Evolutionary conservation across 2,888 invertebrate species (phyloP), one percentile per base, ranked within the genome.

Genomic region (Scaptomyza polygonia): DNA sequence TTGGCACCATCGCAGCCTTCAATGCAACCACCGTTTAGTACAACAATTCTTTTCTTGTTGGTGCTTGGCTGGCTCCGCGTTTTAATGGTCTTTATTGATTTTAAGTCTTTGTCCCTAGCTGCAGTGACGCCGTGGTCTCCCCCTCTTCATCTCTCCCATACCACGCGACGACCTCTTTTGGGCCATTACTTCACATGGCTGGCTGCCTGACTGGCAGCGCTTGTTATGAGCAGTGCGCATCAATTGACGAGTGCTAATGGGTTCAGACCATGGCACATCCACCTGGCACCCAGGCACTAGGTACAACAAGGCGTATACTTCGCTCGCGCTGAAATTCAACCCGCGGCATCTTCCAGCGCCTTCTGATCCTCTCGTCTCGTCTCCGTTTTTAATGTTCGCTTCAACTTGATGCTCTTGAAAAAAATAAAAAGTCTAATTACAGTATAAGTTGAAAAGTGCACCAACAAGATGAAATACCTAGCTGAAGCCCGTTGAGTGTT

Each of bases 11-110:
- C 47, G 47, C 32, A 56, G 63, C 66, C 53, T 52, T 65, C 57
- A 57, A 45, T 52, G 62, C 57, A 57, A 45, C 43, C 57, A 34
- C 27, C 54, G 43, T 55, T 72, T 56, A 64, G 39, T 49, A 25
- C 47, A 39, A 18, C 11, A 18, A n/a, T 42, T 40, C 25, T 51
- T 47, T 40, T 36, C 16, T 32, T 47, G 39, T 42, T 44, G 7
- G 14, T 36, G 21, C 29, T 58, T 21, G 25, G 34, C 43, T 67
- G 47, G 51, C 55, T 58, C 9, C 82, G 81, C 83, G 81, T 77
- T 88, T 85, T 86, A 86, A 87, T 87, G 81, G 85, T 43, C 77
- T 77, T 74, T 86, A 87, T 87, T 85, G 86, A 87, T 87, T 87
- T 88, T 85, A 43, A 67, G 81, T 51, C 63, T 67, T 67, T 77